Conservation (phyloP, 2,113 vertebrate genomes). For the Gymnarchus niloticus region DNA sequence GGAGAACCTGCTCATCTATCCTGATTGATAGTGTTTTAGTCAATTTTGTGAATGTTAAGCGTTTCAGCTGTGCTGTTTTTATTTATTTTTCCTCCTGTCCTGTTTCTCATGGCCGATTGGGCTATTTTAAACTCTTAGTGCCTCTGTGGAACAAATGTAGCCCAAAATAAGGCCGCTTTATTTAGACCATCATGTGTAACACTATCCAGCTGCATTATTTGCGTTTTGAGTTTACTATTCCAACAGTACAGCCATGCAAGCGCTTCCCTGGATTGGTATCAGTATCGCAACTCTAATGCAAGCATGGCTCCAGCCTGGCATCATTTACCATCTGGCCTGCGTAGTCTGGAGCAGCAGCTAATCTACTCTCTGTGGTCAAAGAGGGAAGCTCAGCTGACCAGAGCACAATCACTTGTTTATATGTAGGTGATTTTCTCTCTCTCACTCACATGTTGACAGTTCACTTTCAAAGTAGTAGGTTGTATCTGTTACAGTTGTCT, state of each 20-base stretch:
- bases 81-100: not conserved
- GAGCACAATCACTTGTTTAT: not conserved
- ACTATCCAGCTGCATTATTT: conserved; percentile 67
- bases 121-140: conserved; percentile 48
- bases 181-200: conserved; percentile 67
- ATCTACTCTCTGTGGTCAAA: not conserved
- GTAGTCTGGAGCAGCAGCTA: conserved; percentile 31
- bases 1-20: not conserved
- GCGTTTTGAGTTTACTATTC: conserved; percentile 52
- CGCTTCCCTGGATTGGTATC: conserved; percentile 51
- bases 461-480: not conserved
- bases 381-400: not conserved
- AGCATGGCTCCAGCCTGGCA: conserved; percentile 46
- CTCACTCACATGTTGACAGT: conserved; percentile 42
- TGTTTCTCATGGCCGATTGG: not conserved
- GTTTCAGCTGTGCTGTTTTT: not conserved
- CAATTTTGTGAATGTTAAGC: conserved; percentile 15
- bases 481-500: not conserved
- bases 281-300: conserved; percentile 64
- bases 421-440: conserved; percentile 30
- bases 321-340: conserved; percentile 45
- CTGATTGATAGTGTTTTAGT: not conserved
- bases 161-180: conserved; percentile 60
- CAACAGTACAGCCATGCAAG: conserved; percentile 46
- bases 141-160: conserved; percentile 61